Base-by-base conservation (phyloP, 2,113 vertebrate genomes). In the Azemiops feae region DNA sequence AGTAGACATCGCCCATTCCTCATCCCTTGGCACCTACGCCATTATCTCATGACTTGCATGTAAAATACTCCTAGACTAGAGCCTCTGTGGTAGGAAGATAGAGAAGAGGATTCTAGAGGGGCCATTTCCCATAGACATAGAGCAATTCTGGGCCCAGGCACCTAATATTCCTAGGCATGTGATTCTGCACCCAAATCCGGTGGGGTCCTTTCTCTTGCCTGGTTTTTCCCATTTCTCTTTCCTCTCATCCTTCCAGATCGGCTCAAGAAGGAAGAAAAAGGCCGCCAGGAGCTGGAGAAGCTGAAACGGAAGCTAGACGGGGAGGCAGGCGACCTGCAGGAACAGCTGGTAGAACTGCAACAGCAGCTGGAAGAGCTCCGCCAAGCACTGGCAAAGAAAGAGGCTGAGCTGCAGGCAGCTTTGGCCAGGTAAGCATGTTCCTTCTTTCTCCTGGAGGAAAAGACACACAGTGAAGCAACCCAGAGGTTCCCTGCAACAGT, bases 191-290 rank as follows among this genome's bases (percentile, higher is more conserved):
- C 34, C 30, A 52, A 90, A 47, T 81, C 7, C n/a, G 0, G 1
- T 5, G 27, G 22, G 23, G 16, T 30, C 25, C 69, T 45, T 55
- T 34, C 18, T 22, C 30, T 92, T 39, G 9, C 45, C n/a, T 55
- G 88, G 34, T 45, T 25, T 89, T 89, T 27, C 60, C 57, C 34
- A 2, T 81, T 88, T 52, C 22, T 47, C 6, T 5, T n/a, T 50
- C 57, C 2, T 53, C 52, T 2, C 90, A 11, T 39, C 11, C 88
- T 89, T 53, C n/a, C 94, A 99, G 99, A 99, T 94, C 98, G 99
- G 10, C 98, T 99, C 16, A 98, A 98, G 96, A 98, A 98, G 54
- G 99, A 99, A 96, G 99, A 99, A 97, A 99, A 99, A 95, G 96
- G 97, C 8, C 98, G 98, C 45, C 95, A 98, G 94, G 99, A 99